phyloP scores from a whole-genome alignment of 2,888 invertebrate genomes.

The Mayetiola destructor region DNA sequence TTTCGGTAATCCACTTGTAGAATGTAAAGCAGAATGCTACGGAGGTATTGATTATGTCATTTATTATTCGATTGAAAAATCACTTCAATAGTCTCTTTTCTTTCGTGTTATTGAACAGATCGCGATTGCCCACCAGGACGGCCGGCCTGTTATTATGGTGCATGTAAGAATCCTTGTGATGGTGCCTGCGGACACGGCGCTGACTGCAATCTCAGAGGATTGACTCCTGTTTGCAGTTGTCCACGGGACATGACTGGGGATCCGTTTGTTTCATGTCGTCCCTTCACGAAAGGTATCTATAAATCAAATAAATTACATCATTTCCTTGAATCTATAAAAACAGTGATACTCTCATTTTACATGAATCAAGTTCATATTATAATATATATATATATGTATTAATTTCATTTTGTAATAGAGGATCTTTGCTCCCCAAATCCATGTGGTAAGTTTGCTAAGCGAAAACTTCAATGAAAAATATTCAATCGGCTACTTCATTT shows the following conservation, averaged over 20 bases:
- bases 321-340: no score
- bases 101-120: no score
- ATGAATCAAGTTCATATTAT: no score
- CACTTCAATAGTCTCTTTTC: no score
- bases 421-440: constrained; percentile 78
- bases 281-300: constrained; percentile 66
- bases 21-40: constrained; percentile 68
- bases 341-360: not conserved
- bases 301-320: no score
- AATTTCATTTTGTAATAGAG: constrained; percentile 36
- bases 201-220: constrained; percentile 60
- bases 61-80: no score
- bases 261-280: constrained; percentile 67
- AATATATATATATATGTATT: not conserved
- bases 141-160: constrained; percentile 67
- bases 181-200: constrained; percentile 64
- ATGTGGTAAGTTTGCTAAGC: constrained; percentile 48
- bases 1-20: constrained; percentile 58
- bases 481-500: not conserved
- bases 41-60: no score
- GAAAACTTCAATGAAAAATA: constrained; percentile 29
- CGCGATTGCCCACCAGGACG: constrained; percentile 62
- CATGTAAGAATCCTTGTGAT: constrained; percentile 70
- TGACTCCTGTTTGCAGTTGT: constrained; percentile 74
- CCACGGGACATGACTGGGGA: constrained; percentile 77